Conservation (phyloP, 2,113 vertebrate species). For the Boulengeromyrus knoepffleri region DNA sequence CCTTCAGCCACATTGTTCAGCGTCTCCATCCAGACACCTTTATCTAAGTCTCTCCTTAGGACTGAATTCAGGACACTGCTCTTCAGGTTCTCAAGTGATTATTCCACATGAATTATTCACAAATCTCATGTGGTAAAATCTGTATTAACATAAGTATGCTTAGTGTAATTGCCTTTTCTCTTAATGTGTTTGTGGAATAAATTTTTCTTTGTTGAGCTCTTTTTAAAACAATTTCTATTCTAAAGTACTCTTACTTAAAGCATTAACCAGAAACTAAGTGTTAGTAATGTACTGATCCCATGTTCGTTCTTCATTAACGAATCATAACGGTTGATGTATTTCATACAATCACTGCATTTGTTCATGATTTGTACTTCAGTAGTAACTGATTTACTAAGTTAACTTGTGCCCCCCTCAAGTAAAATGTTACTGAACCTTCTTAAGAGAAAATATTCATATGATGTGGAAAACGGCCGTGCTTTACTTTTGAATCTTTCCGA, state of each 20-base stretch:
- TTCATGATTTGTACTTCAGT: conserved; percentile 48
- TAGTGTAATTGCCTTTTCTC: conserved; percentile 31
- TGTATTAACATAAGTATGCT: conserved; percentile 24
- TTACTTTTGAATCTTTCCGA: background rate
- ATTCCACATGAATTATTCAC: background rate
- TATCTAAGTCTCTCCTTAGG: background rate
- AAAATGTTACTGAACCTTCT: too few species aligned
- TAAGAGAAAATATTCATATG: too few species aligned
- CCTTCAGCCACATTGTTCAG: background rate
- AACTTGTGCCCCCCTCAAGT: too few species aligned
- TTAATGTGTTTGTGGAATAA: conserved; percentile 9
- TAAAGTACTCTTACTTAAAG: too few species aligned
- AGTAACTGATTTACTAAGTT: too few species aligned
- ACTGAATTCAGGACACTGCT: background rate
- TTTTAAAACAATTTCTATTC: conserved; percentile 13
- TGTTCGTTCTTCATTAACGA: too few species aligned
- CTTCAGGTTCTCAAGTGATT: background rate
- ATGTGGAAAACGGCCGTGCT: background rate
- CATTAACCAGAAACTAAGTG: background rate
- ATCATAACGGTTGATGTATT: too few species aligned
- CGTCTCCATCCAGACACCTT: background rate
- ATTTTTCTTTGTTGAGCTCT: conserved; percentile 11
- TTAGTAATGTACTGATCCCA: too few species aligned
- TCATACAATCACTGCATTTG: conserved; percentile 10
- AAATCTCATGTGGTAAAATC: background rate